phyloP scores from a whole-genome alignment of 2,797 vertebrate species.

The Pseudomugil gertrudae region DNA sequence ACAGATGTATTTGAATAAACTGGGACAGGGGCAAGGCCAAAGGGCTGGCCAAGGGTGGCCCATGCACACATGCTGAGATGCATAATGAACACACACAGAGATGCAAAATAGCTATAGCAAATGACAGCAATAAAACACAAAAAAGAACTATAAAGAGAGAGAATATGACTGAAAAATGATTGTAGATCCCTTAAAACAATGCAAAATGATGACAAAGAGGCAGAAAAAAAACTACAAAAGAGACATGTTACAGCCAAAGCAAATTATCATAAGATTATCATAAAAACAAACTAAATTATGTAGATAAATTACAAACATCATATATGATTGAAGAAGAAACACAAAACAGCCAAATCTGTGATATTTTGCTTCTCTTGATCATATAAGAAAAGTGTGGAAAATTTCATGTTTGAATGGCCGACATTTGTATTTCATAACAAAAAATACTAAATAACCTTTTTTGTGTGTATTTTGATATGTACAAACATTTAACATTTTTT shows the following conservation, averaged over 20 bases:
- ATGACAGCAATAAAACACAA: neutral
- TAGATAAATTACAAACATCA: neutral
- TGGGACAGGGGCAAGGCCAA: neutral
- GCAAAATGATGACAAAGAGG: constrained; percentile 11
- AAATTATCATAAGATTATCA: neutral
- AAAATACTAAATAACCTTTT: too few species aligned
- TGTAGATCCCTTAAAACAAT: constrained; percentile 10
- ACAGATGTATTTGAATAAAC: constrained; percentile 5
- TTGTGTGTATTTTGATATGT: too few species aligned
- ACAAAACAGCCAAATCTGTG: neutral
- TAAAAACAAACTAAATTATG: neutral
- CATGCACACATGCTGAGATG: constrained; percentile 4
- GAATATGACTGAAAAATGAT: constrained; percentile 3
- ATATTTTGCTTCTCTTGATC: neutral
- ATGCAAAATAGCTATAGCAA: neutral
- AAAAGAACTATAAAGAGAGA: neutral
- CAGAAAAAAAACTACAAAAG: neutral
- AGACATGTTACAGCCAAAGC: neutral
- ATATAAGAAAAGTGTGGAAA: neutral
- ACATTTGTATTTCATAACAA: too few species aligned
- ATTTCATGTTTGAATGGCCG: neutral
- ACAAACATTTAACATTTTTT: too few species aligned
- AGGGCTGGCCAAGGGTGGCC: neutral
- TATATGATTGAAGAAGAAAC: neutral
- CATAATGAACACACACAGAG: constrained; percentile 14